Percentiles rank a stretch among this genome's conserved stretches.
These are phyloP conservation scores for Macaca mulatta DNA, from an alignment of 2,113 vertebrate species.

Conservation along the genomic window DNA sequence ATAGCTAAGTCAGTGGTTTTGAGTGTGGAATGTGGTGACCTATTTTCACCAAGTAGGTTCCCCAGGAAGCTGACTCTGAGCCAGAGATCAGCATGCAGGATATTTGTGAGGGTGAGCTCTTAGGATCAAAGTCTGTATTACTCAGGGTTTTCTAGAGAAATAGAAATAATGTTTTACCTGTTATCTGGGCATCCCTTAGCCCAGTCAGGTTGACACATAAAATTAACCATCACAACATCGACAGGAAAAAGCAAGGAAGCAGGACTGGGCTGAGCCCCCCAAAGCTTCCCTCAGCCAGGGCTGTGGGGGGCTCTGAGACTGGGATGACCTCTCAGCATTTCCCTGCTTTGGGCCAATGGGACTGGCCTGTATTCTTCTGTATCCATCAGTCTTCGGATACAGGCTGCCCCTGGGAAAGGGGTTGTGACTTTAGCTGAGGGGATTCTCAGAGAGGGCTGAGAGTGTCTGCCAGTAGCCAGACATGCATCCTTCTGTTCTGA, in stretches of 20 bases:
- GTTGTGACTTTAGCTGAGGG: not conserved
- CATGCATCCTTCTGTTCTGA: not conserved
- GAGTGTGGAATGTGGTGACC: not conserved
- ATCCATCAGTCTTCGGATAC: not conserved
- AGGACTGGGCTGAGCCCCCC: not conserved
- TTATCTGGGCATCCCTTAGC: not conserved
- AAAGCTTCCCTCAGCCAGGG: not conserved
- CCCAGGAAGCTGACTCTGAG: not conserved
- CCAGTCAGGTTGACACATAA: not conserved
- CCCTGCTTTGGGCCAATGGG: not conserved
- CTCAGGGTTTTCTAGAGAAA: not conserved
- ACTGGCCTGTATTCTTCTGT: not conserved
- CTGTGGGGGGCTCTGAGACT: not conserved
- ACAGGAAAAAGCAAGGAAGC: not conserved
- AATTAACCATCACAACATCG: not conserved
- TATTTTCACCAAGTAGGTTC: not conserved
- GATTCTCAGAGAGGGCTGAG: not conserved
- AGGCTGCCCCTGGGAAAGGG: not conserved
- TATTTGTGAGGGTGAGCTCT: not conserved
- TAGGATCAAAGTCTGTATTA: not conserved
- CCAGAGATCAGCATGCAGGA: not conserved
- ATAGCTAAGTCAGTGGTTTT: not conserved
- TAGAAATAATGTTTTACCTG: not conserved
- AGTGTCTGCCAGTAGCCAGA: not conserved
- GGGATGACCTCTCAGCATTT: not conserved